These are phyloP conservation scores for Allolobophora icterica DNA, from an alignment of 2,888 invertebrate genomes.

Conservation along the genomic window DNA sequence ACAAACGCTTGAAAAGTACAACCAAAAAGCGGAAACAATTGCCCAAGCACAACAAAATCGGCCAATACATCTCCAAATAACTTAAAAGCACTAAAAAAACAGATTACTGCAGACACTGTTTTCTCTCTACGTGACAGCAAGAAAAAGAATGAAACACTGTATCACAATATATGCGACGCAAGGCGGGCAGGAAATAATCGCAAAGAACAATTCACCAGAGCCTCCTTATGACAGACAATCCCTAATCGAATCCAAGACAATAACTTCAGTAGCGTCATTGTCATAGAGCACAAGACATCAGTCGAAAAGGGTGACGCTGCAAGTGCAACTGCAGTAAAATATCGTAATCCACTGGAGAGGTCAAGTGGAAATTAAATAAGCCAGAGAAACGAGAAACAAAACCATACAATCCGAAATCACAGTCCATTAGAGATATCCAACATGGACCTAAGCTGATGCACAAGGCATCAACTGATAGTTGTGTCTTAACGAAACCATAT, in stretches of 20 bases:
- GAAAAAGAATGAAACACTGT: neutral
- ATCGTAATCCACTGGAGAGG: neutral
- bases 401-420: neutral
- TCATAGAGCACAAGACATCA: neutral
- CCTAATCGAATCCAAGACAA: neutral
- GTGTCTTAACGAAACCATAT: neutral
- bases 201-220: conserved; percentile 4
- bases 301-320: no score
- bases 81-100: conserved; percentile 22
- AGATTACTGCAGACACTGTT: neutral
- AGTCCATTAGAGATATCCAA: no score
- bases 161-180: neutral
- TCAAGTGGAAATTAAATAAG: neutral
- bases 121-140: neutral
- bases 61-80: neutral
- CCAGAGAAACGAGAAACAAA: neutral
- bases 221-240: neutral
- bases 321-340: neutral
- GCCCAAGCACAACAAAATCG: neutral
- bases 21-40: neutral
- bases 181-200: neutral
- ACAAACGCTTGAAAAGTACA: neutral
- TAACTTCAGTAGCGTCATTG: neutral
- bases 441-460: neutral
- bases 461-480: neutral